phyloP scores from a whole-genome alignment of 2,113 vertebrate species.

The Syrrhaptes paradoxus region DNA sequence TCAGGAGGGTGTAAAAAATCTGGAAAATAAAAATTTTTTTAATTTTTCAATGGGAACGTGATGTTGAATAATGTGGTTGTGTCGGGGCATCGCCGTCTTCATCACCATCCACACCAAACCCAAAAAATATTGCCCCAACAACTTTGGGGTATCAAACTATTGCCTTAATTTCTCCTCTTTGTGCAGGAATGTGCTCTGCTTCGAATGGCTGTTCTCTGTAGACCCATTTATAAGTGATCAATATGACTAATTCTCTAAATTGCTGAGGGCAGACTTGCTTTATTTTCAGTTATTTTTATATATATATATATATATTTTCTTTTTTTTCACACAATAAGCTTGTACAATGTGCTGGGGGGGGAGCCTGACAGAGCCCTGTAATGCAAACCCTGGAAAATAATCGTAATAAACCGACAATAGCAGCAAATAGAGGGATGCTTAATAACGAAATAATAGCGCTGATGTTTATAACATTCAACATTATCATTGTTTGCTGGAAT shows the following conservation, averaged over 20 bases:
- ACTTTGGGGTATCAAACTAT: not conserved
- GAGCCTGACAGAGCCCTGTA: not conserved
- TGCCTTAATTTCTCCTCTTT: not conserved
- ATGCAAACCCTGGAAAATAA: constrained; percentile 1
- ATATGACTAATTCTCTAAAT: not conserved
- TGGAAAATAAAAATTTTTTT: rapidly evolving
- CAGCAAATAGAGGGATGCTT: not conserved
- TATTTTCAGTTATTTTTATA: not conserved
- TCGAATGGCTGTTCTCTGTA: rapidly evolving
- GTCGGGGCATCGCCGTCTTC: not conserved
- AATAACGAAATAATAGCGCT: not conserved
- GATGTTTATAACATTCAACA: not conserved
- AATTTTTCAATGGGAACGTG: not conserved
- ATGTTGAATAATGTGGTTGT: not conserved
- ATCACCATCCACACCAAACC: not conserved
- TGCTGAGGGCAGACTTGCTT: not conserved
- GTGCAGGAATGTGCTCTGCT: not conserved
- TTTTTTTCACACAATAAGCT: not conserved
- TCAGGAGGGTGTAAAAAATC: not conserved
- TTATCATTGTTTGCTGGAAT: not conserved
- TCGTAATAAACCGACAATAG: not conserved
- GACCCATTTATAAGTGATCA: not conserved
- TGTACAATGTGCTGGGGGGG: not conserved
- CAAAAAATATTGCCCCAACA: not conserved
- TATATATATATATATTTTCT: too few relatives aligned